Conservation (phyloP, 2,888 invertebrate species). For the Lithodes maja region DNA sequence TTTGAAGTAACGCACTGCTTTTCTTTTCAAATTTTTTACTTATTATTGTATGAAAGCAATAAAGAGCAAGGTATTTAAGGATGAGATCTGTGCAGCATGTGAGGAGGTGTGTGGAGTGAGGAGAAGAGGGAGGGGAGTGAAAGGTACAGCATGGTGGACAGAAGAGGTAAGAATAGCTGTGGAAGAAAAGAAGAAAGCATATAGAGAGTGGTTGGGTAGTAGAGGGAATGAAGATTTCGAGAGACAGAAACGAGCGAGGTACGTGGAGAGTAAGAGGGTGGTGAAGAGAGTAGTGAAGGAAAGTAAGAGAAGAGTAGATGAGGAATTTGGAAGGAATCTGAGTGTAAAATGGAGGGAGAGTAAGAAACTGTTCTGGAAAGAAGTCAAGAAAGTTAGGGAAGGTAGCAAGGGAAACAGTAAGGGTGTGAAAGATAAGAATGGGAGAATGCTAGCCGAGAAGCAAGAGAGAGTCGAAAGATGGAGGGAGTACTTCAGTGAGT, state of each 20-base stretch:
- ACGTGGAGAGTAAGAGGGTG: not conserved
- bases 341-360: not conserved
- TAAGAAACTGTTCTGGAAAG: constrained; percentile 1
- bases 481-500: not conserved
- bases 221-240: not conserved
- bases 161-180: not conserved
- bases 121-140: not conserved
- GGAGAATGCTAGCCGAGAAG: not conserved
- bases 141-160: not conserved
- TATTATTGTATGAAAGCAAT: no score
- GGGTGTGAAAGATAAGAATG: not conserved
- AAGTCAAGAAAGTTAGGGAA: not conserved
- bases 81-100: not conserved
- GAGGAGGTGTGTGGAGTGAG: not conserved
- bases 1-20: no score
- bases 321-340: not conserved
- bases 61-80: not conserved
- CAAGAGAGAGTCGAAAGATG: not conserved
- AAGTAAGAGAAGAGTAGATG: not conserved
- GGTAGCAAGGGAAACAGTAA: not conserved
- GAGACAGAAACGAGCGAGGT: not conserved
- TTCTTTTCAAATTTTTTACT: no score
- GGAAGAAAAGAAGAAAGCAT: not conserved
- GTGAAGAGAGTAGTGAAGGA: constrained; percentile 5
- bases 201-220: not conserved